Conservation (phyloP, 2,797 vertebrate species). For the Ctenosaura bakeri region DNA sequence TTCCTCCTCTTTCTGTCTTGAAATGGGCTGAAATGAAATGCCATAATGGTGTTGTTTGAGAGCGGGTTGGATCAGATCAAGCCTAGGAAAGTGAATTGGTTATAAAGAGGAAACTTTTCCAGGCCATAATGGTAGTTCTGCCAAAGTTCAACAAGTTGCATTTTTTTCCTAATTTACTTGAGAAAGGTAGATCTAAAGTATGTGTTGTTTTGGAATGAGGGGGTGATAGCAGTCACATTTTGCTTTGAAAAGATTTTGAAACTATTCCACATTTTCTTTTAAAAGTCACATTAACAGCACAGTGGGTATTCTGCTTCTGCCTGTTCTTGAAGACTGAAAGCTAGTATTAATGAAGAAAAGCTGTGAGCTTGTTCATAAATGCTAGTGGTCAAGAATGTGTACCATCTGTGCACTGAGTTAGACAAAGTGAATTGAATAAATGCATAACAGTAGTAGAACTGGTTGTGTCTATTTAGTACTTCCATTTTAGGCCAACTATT, state of each 20-base stretch:
- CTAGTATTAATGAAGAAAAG: background rate
- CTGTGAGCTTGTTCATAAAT: background rate
- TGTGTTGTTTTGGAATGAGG: background rate
- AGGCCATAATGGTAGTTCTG: background rate
- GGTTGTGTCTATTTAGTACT: background rate
- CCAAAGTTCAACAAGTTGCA: background rate
- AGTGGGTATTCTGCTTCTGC: background rate
- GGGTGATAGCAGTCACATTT: background rate
- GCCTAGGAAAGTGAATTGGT: background rate
- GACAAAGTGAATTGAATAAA: background rate
- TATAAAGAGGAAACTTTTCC: background rate
- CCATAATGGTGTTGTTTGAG: background rate
- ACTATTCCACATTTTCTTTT: background rate
- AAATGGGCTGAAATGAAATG: constrained; percentile 5
- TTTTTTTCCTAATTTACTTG: background rate
- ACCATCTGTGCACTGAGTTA: background rate
- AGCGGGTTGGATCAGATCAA: background rate
- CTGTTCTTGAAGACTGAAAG: background rate
- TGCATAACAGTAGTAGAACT: background rate
- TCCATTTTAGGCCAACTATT: background rate
- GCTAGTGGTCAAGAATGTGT: background rate
- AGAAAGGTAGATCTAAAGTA: background rate
- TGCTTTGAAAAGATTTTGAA: background rate
- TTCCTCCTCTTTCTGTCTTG: constrained; percentile 4
- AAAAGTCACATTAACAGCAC: background rate